Evolutionary conservation across 2,113 vertebrate species (phyloP).

Genomic region (human): DNA sequence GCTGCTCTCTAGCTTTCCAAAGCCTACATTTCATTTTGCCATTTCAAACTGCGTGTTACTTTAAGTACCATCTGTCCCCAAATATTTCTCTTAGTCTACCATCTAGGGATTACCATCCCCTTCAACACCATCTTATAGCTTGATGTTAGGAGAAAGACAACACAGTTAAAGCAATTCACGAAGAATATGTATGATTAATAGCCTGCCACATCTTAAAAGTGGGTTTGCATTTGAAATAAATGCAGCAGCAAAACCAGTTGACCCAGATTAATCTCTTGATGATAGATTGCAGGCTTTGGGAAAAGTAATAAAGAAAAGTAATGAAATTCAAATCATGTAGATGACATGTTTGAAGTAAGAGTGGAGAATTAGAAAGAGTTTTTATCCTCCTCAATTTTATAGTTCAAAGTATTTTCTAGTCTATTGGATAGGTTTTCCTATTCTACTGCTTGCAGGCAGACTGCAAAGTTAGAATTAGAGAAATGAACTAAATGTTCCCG

Average conservation of each 20-base stretch:
- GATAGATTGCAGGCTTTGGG: not conserved
- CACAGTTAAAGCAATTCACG: not conserved
- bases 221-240: slow-evolving; percentile 20
- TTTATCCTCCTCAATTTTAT: not conserved
- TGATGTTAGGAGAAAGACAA: not conserved
- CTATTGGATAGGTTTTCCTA: not conserved
- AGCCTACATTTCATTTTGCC: not conserved
- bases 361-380: not conserved
- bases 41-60: not conserved
- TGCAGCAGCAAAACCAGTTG: not conserved
- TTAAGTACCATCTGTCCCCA: not conserved
- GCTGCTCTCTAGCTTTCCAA: not conserved
- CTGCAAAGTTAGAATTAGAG: not conserved
- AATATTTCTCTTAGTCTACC: not conserved
- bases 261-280: not conserved
- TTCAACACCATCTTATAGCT: not conserved
- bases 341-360: not conserved
- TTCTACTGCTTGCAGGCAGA: not conserved
- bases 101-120: not conserved
- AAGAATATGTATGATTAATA: not conserved
- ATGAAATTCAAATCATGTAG: not conserved
- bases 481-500: not conserved
- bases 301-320: not conserved
- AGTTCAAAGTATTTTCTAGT: not conserved
- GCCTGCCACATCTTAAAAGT: not conserved